Percentiles rank a stretch among this genome's conserved stretches.
These are phyloP conservation scores for Chirona hameri DNA, from an alignment of 2,888 invertebrate genomes.

Conservation along the genomic window DNA sequence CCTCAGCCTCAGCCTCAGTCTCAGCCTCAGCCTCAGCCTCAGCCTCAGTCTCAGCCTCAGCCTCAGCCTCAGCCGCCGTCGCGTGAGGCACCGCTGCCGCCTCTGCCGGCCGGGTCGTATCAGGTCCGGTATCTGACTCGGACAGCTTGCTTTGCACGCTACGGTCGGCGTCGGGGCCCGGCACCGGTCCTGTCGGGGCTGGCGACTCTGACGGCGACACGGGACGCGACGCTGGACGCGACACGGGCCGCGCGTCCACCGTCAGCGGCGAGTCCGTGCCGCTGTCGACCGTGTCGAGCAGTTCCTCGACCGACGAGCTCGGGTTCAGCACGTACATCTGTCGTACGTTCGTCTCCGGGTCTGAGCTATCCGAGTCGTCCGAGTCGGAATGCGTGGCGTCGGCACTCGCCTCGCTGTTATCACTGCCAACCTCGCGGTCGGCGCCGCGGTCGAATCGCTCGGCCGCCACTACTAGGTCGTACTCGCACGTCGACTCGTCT, in stretches of 20 bases:
- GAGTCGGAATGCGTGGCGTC: background rate
- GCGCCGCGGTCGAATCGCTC: background rate
- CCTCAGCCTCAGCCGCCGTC: no score
- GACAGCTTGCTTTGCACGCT: background rate
- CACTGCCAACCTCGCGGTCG: background rate
- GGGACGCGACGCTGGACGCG: background rate
- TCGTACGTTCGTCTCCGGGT: background rate
- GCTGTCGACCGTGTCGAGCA: conserved; percentile 6
- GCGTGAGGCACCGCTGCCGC: no score
- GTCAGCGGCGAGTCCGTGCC: conserved; percentile 12
- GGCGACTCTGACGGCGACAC: no score
- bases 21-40: no score
- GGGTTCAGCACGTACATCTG: background rate
- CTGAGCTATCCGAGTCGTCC: conserved; percentile 10
- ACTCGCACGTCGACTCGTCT: conserved; percentile 13
- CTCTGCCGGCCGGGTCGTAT: background rate
- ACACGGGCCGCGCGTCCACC: background rate
- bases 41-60: no score
- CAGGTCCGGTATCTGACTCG: background rate
- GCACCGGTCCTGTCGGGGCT: background rate
- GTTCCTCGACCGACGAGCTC: background rate
- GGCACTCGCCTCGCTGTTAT: background rate
- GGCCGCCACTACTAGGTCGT: conserved; percentile 1
- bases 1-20: no score
- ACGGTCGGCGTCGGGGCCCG: no score